A percentile compares a stretch with the other conserved stretches of the same genome.
These are phyloP conservation scores for Malacoraja senta DNA, from an alignment of 2,797 vertebrate species.

Conservation along the genomic window DNA sequence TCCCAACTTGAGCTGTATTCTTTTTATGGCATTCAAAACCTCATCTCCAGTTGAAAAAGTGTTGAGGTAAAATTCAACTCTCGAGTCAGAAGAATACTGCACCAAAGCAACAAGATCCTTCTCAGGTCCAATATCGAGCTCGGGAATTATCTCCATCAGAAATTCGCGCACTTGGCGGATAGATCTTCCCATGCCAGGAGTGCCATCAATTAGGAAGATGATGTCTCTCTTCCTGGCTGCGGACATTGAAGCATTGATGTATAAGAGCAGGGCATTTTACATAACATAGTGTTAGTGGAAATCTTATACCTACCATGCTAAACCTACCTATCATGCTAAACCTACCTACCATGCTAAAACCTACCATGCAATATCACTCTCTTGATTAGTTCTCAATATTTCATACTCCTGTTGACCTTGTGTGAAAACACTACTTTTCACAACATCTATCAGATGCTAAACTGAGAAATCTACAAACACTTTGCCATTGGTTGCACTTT, in stretches of 20 bases:
- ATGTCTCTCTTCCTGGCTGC: constrained; percentile 64
- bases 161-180: constrained; percentile 77
- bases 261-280: background rate
- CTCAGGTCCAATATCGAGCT: constrained; percentile 75
- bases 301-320: no score
- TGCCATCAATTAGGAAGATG: constrained; percentile 94
- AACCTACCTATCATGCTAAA: no score
- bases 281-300: background rate
- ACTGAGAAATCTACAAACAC: background rate
- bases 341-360: no score
- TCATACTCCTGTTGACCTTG: background rate
- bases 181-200: constrained; percentile 69
- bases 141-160: constrained; percentile 71
- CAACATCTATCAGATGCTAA: background rate
- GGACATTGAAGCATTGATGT: background rate
- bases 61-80: constrained; percentile 81
- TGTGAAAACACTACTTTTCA: no score
- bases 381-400: background rate
- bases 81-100: constrained; percentile 78
- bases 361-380: no score
- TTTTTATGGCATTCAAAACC: background rate
- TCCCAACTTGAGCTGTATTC: background rate
- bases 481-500: background rate
- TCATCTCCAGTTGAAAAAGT: constrained; percentile 47
- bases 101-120: constrained; percentile 76